A percentile compares a stretch with the other conserved stretches of the same genome.
Conservation (phyloP, 1,140 invertebrate species). For the Vanessa tameamea region DNA sequence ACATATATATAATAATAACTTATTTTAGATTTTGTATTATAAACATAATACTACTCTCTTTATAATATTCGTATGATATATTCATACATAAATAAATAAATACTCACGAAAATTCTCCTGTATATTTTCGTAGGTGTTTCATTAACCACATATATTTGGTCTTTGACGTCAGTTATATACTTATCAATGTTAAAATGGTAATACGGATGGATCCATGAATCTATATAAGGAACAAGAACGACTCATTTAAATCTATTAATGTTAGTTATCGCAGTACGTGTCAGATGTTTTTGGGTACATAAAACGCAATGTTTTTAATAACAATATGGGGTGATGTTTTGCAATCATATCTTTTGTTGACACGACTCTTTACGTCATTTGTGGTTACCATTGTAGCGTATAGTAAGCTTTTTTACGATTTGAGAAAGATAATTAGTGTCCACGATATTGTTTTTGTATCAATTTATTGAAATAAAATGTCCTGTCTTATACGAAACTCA, state of each 20-base stretch:
- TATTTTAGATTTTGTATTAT: too few relatives aligned
- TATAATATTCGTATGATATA: too few relatives aligned
- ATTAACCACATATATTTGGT: not conserved
- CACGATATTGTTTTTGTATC: too few relatives aligned
- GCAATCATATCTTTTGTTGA: slow-evolving; percentile 13
- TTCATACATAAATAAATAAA: not conserved
- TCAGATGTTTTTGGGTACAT: slow-evolving; percentile 25
- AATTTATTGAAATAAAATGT: too few relatives aligned
- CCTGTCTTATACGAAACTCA: too few relatives aligned
- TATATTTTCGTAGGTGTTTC: not conserved
- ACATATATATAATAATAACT: not conserved
- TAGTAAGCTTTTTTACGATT: not conserved
- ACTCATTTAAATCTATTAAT: not conserved
- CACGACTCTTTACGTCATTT: slow-evolving; percentile 25
- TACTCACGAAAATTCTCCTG: not conserved
- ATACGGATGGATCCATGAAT: slow-evolving; percentile 10
- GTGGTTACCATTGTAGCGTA: slow-evolving; percentile 3
- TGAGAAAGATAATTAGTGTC: not conserved
- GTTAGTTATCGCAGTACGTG: not conserved
- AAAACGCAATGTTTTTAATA: slow-evolving; percentile 20
- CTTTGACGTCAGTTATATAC: slow-evolving; percentile 18
- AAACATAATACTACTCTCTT: too few relatives aligned
- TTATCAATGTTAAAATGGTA: slow-evolving; percentile 16
- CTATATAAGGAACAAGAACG: slow-evolving; percentile 1
- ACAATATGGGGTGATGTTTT: slow-evolving; percentile 30